phyloP scores from a whole-genome alignment of 2,113 vertebrate genomes.

The Oophaga pumilio region DNA sequence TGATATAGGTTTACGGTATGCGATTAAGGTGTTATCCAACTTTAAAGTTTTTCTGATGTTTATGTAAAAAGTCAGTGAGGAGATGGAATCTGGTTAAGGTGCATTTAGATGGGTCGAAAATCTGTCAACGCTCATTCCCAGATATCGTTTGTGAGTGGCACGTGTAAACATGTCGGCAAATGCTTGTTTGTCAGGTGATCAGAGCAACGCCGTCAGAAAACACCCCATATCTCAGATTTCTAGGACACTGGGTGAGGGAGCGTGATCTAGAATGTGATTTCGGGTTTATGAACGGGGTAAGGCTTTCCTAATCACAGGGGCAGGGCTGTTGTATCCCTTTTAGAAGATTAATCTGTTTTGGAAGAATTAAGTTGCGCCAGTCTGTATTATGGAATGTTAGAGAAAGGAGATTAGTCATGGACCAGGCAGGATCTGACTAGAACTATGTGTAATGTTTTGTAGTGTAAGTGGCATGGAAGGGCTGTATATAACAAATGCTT shows the following conservation, averaged over 20 bases:
- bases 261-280: background rate
- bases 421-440: background rate
- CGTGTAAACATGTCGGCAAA: too few species aligned
- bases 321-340: background rate
- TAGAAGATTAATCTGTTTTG: background rate
- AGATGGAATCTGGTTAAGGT: too few species aligned
- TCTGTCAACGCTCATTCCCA: too few species aligned
- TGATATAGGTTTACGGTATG: too few species aligned
- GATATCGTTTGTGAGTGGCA: too few species aligned
- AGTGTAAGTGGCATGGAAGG: background rate
- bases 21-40: too few species aligned
- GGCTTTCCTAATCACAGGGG: too few species aligned
- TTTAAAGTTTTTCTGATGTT: too few species aligned
- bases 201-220: too few species aligned
- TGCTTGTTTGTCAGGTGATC: too few species aligned
- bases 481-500: background rate
- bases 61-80: too few species aligned
- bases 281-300: background rate
- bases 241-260: background rate
- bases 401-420: background rate
- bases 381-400: background rate
- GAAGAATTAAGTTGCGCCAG: background rate
- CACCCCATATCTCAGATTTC: background rate
- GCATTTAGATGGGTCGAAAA: too few species aligned
- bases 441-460: background rate